Evolutionary conservation across 2,888 invertebrate genomes (phyloP), one percentile per base, ranked within the genome.

Genomic region (Caenorhabditis sp.): DNA sequence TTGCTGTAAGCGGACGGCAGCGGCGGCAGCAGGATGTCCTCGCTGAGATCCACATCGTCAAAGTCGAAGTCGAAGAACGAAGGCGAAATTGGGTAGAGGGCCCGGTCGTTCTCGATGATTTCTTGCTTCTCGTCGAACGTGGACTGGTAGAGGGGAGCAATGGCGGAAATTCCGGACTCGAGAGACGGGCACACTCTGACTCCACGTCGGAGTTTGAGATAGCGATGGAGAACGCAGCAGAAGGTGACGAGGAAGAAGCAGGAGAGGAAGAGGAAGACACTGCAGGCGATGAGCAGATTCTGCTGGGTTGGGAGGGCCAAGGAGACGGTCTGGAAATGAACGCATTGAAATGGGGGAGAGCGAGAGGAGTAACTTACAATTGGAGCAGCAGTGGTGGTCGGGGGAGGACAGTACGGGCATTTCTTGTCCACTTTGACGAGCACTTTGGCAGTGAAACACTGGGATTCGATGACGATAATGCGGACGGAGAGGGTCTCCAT

Each of bases 381-480:
- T 35, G 32, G 35, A 7, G 35, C 15, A 11, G 32, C 30, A 20
- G 15, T 45, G 7, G 45, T 45, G 9, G 35, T 2, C 35, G 35
- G 6, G 9, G 13, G 35, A 35, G 68, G 75, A 13, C 75, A 75
- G 30, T 75, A 58, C 1, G 75, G 75, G 17, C 75, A 75, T 20
- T 58, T 55, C n/a, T 45, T 59, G 17, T 75, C 75, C 11, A 75
- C 27, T 22, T 45, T 48, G 4, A 75, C 35, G 11, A 75, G 58
- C n/a, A 75, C 32, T 27, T 62, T 62, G 8, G 56, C 75, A 9
- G 27, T 46, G 50, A 75, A 75, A 27, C 75, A 75, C 22, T 70
- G 63, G 4, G 75, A 62, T 15, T 62, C 45, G 27, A 75, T 63
- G 41, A 58, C 15, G 11, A 62, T 32, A 20, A 68, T 53, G 8